Percentiles rank a stretch among this genome's conserved stretches.
phyloP scores from a whole-genome alignment of 2,888 invertebrate species.

The Nowickia ferox region DNA sequence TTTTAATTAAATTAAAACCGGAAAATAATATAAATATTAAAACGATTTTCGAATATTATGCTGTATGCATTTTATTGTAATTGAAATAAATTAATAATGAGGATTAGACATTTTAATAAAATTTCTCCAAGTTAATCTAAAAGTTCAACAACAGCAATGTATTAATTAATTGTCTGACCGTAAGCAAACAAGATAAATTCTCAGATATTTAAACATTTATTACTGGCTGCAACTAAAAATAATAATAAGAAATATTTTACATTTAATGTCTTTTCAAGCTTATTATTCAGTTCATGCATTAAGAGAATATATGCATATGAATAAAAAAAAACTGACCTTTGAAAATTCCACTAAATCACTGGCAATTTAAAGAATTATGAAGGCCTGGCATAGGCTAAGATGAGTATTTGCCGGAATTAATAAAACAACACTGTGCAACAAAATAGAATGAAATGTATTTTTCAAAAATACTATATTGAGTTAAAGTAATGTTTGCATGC shows the following conservation, averaged over 20 bases:
- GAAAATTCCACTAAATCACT: conserved; percentile 13
- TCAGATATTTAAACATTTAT: too few relatives aligned
- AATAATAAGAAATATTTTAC: too few relatives aligned
- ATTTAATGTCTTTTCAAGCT: not conserved
- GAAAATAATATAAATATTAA: conserved; percentile 14
- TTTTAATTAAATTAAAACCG: not conserved
- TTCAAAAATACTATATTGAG: too few relatives aligned
- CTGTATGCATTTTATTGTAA: conserved; percentile 12
- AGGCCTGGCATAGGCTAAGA: not conserved
- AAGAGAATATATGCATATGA: not conserved
- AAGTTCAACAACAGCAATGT: too few relatives aligned
- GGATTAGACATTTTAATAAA: not conserved
- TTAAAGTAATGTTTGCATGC: too few relatives aligned
- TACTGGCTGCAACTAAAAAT: too few relatives aligned
- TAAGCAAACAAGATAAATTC: too few relatives aligned
- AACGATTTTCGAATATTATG: not conserved
- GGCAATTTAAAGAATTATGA: conserved; percentile 17
- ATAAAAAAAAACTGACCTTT: conserved; percentile 18
- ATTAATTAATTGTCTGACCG: too few relatives aligned
- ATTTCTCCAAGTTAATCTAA: too few relatives aligned
- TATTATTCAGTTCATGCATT: not conserved
- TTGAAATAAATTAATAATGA: not conserved
- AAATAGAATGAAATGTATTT: not conserved
- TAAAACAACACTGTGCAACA: not conserved
- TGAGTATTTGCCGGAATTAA: not conserved